Evolutionary conservation across 2,797 vertebrate genomes (phyloP).

Genomic region (Loris lydekkerianus): DNA sequence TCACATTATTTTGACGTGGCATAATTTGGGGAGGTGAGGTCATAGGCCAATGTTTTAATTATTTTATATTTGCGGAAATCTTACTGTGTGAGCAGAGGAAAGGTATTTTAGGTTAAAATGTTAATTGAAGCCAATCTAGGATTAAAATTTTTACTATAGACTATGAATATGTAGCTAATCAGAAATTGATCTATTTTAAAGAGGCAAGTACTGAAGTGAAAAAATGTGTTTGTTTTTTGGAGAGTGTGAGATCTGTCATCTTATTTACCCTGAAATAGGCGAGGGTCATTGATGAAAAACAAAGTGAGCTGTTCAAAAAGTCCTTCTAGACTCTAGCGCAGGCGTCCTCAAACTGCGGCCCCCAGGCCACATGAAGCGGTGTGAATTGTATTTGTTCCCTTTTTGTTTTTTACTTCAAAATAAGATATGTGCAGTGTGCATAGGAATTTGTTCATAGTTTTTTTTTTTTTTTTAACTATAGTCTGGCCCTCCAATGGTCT

Average conservation of each 20-base stretch:
- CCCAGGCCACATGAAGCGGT: no score
- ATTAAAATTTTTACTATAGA: constrained; percentile 29
- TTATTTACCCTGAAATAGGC: background rate
- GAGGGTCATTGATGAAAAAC: background rate
- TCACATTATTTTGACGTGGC: constrained; percentile 17
- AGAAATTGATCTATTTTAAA: background rate
- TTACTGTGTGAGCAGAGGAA: background rate
- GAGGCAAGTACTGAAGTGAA: constrained; percentile 29
- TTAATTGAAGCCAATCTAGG: constrained; percentile 41
- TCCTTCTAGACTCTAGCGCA: background rate
- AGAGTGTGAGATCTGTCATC: background rate
- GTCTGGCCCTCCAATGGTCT: no score
- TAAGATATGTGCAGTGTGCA: no score
- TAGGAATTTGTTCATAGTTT: no score
- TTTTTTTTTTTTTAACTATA: no score
- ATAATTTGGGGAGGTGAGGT: background rate
- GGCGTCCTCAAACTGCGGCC: no score
- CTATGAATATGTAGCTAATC: background rate
- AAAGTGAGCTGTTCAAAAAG: background rate
- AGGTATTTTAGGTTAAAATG: background rate
- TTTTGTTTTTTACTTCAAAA: no score
- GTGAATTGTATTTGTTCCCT: no score
- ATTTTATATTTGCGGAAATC: background rate
- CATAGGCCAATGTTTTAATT: background rate
- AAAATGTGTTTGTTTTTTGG: constrained; percentile 34